Conservation (phyloP, 2,113 vertebrate species). For the Tonatia bakeri region DNA sequence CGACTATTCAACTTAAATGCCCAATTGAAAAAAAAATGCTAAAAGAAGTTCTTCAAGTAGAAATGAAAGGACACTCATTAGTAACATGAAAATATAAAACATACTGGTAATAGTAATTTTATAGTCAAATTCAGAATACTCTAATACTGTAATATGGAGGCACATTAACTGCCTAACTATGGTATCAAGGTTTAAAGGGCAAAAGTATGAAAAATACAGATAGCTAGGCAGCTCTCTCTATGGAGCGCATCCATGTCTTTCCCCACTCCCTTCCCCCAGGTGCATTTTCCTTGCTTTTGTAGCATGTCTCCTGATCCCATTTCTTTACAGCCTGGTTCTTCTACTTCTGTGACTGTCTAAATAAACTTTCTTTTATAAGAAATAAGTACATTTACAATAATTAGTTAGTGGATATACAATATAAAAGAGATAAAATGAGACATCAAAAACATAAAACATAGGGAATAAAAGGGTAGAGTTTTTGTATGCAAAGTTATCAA, state of each 20-base stretch:
- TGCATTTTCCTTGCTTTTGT: background rate
- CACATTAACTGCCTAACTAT: background rate
- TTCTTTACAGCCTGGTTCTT: background rate
- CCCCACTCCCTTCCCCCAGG: background rate
- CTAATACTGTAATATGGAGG: background rate
- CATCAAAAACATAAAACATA: background rate
- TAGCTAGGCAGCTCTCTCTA: background rate
- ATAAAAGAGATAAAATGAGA: background rate
- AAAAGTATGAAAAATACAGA: background rate
- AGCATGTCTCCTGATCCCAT: background rate
- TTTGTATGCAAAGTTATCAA: background rate
- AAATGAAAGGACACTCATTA: background rate
- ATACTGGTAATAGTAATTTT: background rate
- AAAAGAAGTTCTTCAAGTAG: background rate
- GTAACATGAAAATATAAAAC: background rate
- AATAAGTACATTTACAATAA: background rate
- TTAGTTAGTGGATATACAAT: background rate
- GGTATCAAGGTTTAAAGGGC: background rate
- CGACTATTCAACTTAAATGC: too few species aligned
- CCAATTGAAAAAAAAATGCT: too few species aligned
- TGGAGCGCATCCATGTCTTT: background rate
- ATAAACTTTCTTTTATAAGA: background rate
- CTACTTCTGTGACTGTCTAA: background rate
- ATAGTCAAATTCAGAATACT: background rate
- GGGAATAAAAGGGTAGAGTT: background rate